Evolutionary conservation across 2,797 vertebrate genomes (phyloP), one percentile per base, ranked within the genome.

Genomic region (Manis crassicaudata): DNA sequence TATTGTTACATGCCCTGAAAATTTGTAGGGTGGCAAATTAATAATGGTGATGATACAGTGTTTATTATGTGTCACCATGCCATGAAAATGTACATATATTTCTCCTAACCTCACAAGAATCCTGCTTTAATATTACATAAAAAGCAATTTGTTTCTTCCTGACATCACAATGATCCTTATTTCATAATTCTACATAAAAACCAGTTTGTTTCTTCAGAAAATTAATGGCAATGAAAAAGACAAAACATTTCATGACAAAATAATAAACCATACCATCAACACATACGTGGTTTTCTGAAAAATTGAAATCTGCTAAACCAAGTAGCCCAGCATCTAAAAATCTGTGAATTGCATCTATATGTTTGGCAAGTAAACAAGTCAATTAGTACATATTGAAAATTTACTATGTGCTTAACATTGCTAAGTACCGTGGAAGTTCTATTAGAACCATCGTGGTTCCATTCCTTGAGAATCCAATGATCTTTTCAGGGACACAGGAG

Each of bases 181-280:
- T 46, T 46, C 46, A 88, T 80, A 88, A 76, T 50, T 25, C 29
- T 72, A 52, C 18, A 76, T 11, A 63, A 92, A 84, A 87, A 77
- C 1, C 35, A 73, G 14, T 43, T 88, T 95, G 16, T 65, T 67
- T 95, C 37, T 70, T 92, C 25, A 89, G 40, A 75, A 52, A 85
- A 65, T 60, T 93, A 86, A 92, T 92, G 5, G 6, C 54, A 93
- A 58, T 72, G 60, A 72, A 92, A 92, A 92, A 75, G 54, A 56
- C n/a, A 88, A 92, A 96, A 67, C 4, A 76, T 73, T 94, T 70
- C 23, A 58, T 52, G 77, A 88, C 37, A 80, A 94, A 90, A 73
- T 81, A 35, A 76, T 75, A 96, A 95, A 62, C 2, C 8, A 43
- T 21, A 80, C 2, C 6, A 63, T 12, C 50, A 21, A 77, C 93